phyloP scores from a whole-genome alignment of 2,113 vertebrate genomes.

The Campylorhamphus procurvoides region DNA sequence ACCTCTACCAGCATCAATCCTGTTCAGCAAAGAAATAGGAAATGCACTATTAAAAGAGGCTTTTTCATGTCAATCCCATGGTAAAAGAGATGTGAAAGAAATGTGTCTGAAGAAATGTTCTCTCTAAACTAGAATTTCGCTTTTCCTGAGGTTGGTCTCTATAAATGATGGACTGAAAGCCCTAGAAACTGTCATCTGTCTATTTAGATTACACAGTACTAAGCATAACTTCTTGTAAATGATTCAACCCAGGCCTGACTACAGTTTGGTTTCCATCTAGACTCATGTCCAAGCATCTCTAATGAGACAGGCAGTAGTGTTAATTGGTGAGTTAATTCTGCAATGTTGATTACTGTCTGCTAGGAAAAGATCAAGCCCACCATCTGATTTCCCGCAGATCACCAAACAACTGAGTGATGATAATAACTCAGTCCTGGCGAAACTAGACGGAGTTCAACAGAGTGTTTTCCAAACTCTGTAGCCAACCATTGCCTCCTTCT shows the following conservation, averaged over 20 bases:
- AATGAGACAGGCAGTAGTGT: background rate
- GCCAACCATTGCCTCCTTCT: background rate
- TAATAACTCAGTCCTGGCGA: background rate
- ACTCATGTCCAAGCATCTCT: background rate
- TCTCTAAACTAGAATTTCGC: background rate
- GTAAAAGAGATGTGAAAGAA: background rate
- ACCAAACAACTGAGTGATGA: background rate
- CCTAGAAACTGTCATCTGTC: background rate
- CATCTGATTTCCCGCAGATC: background rate
- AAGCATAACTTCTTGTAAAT: background rate
- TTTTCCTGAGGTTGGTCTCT: background rate
- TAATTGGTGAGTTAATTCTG: background rate
- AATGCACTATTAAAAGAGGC: background rate
- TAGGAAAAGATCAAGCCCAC: background rate
- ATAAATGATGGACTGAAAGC: background rate
- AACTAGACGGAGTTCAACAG: background rate
- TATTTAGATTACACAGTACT: background rate
- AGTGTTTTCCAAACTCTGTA: background rate
- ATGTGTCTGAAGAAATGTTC: background rate
- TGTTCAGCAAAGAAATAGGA: background rate
- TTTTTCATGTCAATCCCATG: background rate
- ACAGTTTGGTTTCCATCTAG: background rate
- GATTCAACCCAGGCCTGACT: background rate
- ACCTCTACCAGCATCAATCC: background rate
- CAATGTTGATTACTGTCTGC: background rate